Evolutionary conservation across 2,797 vertebrate genomes (phyloP), one percentile per base, ranked within the genome.

Genomic region (Cyprinodon diabolis): DNA sequence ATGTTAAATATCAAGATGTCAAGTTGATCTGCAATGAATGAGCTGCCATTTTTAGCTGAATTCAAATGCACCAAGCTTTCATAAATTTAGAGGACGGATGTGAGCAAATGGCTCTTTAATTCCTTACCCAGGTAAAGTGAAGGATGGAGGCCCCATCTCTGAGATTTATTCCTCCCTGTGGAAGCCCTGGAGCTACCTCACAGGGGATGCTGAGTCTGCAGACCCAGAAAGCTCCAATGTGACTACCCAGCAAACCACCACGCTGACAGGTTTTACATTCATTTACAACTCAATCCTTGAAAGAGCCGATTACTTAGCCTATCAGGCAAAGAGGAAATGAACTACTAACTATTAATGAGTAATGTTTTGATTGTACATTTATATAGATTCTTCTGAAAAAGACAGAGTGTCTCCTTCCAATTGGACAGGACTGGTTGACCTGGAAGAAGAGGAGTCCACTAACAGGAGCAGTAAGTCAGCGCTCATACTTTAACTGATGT

Each of bases 141-240:
- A 87, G 86, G 66, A 79, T 49, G 80, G 83, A 0, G 83, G 43
- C 62, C 85, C 91, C 71, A 84, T 92, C 76, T 86, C 90, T 80
- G 85, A 93, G 84, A 93, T 94, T 81, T 93, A 92, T 85, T 85
- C 82, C 43, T 93, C 93, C 70, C 85, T 91, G 81, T 94, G 93
- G 93, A 93, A 91, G 80, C 93, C 93, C 84, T 93, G 93, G 93
- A 92, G 90, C 88, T 93, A 93, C 89, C 90, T 94, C 47, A 80
- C 90, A 63, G 88, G 83, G 12, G 80, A 88, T 54, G 83, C 85
- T 23, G 85, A 70, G 55, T 75, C 91, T 14, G 1, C 88, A 58
- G 83, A 67, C 83, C 82, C 87, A 40, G 70, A 76, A 2, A 76
- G 63, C 54, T 67, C 88, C 10, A 80, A 77, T 35, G 30, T 57